Evolutionary conservation across 2,888 invertebrate species (phyloP).

Genomic region (Asteroscopus sphinx): DNA sequence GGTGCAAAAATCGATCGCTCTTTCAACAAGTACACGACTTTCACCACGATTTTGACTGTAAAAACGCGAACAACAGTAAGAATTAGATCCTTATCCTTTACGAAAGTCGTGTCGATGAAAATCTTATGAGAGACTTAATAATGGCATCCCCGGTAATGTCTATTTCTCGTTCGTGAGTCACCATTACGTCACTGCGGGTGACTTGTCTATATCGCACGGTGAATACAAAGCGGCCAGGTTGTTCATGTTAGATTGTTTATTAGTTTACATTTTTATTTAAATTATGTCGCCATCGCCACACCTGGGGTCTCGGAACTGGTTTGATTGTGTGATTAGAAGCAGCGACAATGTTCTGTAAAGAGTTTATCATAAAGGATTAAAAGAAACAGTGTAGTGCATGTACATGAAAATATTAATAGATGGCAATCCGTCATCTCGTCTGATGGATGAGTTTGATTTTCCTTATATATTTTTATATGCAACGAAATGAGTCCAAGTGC

Average conservation of each 20-base stretch:
- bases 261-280: conserved; percentile 36
- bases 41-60: background rate
- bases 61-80: conserved; percentile 7
- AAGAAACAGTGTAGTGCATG: background rate
- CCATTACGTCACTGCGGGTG: conserved; percentile 63
- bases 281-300: conserved; percentile 30
- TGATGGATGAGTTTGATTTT: background rate
- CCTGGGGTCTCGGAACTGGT: conserved; percentile 25
- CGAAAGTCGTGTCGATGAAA: conserved; percentile 44
- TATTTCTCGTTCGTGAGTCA: conserved; percentile 72
- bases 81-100: conserved; percentile 45
- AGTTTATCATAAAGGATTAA: background rate
- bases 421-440: background rate
- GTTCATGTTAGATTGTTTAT: conserved; percentile 32
- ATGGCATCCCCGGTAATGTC: conserved; percentile 59
- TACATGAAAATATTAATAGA: background rate
- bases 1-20: background rate
- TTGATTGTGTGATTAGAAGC: background rate
- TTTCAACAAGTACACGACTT: conserved; percentile 1
- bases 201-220: conserved; percentile 50
- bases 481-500: background rate
- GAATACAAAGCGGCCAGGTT: conserved; percentile 52
- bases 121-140: conserved; percentile 51
- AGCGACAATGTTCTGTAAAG: background rate
- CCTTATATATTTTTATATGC: background rate